These are phyloP conservation scores for Dunckerocampus dactyliophorus DNA, from an alignment of 2,113 vertebrate species.

Conservation along the genomic window DNA sequence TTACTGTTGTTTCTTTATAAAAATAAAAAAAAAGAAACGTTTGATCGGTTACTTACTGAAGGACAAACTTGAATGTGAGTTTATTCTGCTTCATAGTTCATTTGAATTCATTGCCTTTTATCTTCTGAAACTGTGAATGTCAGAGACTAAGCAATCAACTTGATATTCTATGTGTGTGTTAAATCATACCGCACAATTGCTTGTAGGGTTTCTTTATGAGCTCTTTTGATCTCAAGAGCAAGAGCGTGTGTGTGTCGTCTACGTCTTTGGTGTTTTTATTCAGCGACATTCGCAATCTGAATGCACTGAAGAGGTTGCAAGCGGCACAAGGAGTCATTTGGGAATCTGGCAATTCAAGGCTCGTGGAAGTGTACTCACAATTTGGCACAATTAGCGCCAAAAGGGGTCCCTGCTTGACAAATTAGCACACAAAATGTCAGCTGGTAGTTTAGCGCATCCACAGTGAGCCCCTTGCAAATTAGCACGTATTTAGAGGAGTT, in stretches of 20 bases:
- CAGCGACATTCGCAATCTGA: conserved; percentile 35
- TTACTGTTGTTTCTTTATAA: too few relatives aligned
- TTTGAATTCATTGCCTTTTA: too few relatives aligned
- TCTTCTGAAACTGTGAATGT: too few relatives aligned
- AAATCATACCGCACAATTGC: too few relatives aligned
- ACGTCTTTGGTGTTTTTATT: conserved; percentile 43
- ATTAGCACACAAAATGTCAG: conserved; percentile 71
- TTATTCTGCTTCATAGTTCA: too few relatives aligned
- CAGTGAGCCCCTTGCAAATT: conserved; percentile 63
- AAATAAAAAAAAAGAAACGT: too few relatives aligned
- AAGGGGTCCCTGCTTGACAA: conserved; percentile 67
- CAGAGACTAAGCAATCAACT: too few relatives aligned
- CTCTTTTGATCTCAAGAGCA: neutral
- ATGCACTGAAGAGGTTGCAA: conserved; percentile 48
- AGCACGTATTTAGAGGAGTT: conserved; percentile 65
- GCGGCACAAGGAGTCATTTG: conserved; percentile 50
- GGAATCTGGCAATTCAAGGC: conserved; percentile 55
- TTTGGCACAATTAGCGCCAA: conserved; percentile 69
- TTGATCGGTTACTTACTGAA: too few relatives aligned
- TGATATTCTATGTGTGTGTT: conserved; percentile 4
- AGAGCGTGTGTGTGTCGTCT: conserved; percentile 19
- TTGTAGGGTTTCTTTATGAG: neutral
- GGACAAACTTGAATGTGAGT: too few relatives aligned
- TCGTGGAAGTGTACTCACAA: conserved; percentile 64
- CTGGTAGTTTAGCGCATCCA: conserved; percentile 61